phyloP scores from a whole-genome alignment of 2,113 vertebrate species.

The Dasyornis broadbenti region DNA sequence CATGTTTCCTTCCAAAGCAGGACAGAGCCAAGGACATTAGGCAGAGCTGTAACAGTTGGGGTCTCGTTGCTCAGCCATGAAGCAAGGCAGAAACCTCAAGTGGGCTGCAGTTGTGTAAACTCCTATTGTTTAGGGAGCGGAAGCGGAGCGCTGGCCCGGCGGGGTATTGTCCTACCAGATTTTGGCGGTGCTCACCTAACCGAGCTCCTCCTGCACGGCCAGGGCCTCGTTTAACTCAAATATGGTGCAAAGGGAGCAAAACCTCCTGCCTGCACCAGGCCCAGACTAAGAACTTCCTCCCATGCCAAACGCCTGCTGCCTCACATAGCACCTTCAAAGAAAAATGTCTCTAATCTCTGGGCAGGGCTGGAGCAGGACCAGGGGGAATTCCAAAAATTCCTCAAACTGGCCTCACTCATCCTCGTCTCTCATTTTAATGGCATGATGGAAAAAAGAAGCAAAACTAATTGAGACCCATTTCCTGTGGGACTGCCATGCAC shows the following conservation, averaged over 20 bases:
- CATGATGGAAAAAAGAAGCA: background rate
- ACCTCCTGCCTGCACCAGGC: background rate
- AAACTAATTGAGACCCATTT: background rate
- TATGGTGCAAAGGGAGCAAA: background rate
- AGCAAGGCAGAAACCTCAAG: conserved; percentile 13
- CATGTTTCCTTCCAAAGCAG: conserved; percentile 21
- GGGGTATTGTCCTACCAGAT: background rate
- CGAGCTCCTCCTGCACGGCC: background rate
- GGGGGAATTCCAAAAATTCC: background rate
- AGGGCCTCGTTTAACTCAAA: background rate
- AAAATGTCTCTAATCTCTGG: background rate
- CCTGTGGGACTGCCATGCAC: background rate
- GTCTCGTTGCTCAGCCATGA: background rate
- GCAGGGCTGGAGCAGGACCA: background rate
- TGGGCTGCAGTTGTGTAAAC: conserved; percentile 35
- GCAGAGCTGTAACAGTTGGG: conserved; percentile 46
- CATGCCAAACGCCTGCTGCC: background rate
- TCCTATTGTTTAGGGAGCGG: background rate
- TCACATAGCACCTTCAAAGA: background rate
- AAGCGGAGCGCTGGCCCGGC: background rate
- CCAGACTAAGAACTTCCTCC: background rate
- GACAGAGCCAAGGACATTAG: conserved; percentile 51
- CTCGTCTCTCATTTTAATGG: background rate
- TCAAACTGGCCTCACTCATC: background rate
- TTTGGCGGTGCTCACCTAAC: background rate